Conservation (phyloP, 2,888 invertebrate genomes). For the Trissolcus japonicus region DNA sequence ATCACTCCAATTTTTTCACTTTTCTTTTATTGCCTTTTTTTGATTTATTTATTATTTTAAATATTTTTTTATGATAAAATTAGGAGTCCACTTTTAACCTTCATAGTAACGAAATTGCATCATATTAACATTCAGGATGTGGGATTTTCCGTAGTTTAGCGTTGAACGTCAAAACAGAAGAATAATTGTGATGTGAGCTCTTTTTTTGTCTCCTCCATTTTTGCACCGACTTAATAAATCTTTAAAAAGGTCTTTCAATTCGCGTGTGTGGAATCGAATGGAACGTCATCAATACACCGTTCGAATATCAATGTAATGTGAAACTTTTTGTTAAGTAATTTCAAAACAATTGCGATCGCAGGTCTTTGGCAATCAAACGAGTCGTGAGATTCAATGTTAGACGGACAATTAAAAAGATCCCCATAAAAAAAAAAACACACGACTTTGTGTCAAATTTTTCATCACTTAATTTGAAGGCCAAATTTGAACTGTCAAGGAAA, state of each 20-base stretch:
- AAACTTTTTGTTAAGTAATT: slow-evolving; percentile 69
- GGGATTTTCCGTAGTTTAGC: no score
- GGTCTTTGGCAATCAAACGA: slow-evolving; percentile 32
- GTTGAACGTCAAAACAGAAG: no score
- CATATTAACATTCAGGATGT: no score
- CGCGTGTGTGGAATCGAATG: slow-evolving; percentile 50
- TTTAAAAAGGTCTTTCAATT: slow-evolving; percentile 29
- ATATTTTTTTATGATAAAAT: no score
- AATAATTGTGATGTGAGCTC: no score
- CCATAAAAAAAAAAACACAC: background rate
- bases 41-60: no score
- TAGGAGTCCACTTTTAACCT: no score
- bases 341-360: slow-evolving; percentile 46
- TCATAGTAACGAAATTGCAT: no score
- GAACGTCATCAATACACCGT: slow-evolving; percentile 59
- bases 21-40: no score
- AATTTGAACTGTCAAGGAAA: no score
- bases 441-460: background rate
- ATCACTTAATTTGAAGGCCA: background rate
- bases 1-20: no score
- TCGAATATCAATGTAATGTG: slow-evolving; percentile 65
- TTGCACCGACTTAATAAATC: slow-evolving; percentile 18
- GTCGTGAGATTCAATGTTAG: slow-evolving; percentile 31
- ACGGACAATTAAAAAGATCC: background rate
- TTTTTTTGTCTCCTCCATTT: slow-evolving; percentile 1